Evolutionary conservation across 30 jellyfish, hydroid and myxozoan species (phyloP).

Genomic region (Aurelia sp.): DNA sequence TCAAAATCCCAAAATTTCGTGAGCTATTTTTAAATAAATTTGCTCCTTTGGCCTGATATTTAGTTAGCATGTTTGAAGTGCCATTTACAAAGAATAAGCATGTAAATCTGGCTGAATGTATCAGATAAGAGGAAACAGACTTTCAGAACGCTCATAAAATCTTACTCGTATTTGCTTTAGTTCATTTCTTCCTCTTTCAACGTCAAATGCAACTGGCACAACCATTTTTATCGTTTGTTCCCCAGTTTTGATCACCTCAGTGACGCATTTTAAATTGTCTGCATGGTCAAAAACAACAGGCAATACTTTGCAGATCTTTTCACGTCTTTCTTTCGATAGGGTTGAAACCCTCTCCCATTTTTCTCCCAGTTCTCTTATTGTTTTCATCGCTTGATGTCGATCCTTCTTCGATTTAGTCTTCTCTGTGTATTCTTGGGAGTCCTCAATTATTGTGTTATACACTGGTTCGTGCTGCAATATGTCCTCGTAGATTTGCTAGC

Average conservation of each 20-base stretch:
- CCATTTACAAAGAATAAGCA: too few species aligned
- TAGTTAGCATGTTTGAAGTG: too few species aligned
- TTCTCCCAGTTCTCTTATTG: constrained; percentile 43
- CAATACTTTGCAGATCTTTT: constrained; percentile 47
- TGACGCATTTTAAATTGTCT: constrained; percentile 54
- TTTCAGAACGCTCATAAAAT: too few species aligned
- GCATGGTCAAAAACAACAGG: constrained; percentile 74
- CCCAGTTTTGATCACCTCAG: constrained; percentile 63
- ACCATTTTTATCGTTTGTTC: constrained; percentile 63
- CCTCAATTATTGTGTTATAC: constrained; percentile 46
- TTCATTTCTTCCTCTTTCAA: constrained; percentile 39
- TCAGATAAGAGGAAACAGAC: too few species aligned
- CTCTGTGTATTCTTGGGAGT: constrained; percentile 66
- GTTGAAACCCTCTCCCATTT: constrained; percentile 73
- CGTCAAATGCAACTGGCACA: constrained; percentile 76
- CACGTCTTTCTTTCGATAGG: constrained; percentile 60
- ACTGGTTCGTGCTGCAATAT: constrained; percentile 92
- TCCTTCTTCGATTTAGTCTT: constrained; percentile 35
- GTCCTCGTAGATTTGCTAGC: constrained; percentile 92
- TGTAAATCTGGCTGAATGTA: too few species aligned
- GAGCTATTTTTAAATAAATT: too few species aligned
- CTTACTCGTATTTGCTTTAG: constrained; percentile 76
- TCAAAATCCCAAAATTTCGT: too few species aligned
- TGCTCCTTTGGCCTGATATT: too few species aligned
- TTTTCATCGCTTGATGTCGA: constrained; percentile 32